These are phyloP conservation scores for Iphiclides podalirius DNA, from an alignment of 2,888 invertebrate species.

Conservation along the genomic window DNA sequence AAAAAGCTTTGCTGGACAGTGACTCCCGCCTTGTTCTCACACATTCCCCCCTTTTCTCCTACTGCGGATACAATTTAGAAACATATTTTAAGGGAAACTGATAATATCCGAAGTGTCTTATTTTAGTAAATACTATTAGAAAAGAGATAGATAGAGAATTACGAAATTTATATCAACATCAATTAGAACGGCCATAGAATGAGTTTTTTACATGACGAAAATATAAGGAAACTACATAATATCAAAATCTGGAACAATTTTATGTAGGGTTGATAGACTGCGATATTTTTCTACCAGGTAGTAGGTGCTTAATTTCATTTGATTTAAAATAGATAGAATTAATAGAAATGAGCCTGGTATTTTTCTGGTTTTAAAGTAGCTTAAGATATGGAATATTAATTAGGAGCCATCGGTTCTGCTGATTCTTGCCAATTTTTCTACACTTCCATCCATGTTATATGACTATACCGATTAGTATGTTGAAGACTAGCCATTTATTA, in stretches of 20 bases:
- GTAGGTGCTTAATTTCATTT: constrained; percentile 69
- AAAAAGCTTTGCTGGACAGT: constrained; percentile 7
- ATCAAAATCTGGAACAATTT: constrained; percentile 63
- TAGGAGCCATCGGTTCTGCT: constrained; percentile 49
- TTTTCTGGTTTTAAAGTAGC: constrained; percentile 65
- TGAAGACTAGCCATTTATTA: constrained; percentile 57
- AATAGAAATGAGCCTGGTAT: constrained; percentile 63
- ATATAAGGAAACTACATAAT: constrained; percentile 50
- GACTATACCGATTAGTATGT: constrained; percentile 59
- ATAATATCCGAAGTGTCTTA: constrained; percentile 77
- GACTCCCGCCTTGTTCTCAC: constrained; percentile 59
- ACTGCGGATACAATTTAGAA: constrained; percentile 44
- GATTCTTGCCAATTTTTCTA: constrained; percentile 73
- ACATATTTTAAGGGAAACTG: constrained; percentile 61
- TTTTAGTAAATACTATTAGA: constrained; percentile 76
- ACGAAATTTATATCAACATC: constrained; percentile 68
- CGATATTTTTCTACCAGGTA: constrained; percentile 71
- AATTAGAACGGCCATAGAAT: constrained; percentile 62
- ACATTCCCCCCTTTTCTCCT: constrained; percentile 65
- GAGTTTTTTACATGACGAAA: constrained; percentile 47
- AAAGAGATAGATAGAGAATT: constrained; percentile 72
- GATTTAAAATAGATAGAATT: constrained; percentile 63
- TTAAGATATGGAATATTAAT: constrained; percentile 51
- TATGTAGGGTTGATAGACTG: constrained; percentile 66
- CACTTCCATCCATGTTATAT: constrained; percentile 72